Base-by-base conservation (phyloP, 23 tunicate genomes). In the Diplosoma virens region DNA sequence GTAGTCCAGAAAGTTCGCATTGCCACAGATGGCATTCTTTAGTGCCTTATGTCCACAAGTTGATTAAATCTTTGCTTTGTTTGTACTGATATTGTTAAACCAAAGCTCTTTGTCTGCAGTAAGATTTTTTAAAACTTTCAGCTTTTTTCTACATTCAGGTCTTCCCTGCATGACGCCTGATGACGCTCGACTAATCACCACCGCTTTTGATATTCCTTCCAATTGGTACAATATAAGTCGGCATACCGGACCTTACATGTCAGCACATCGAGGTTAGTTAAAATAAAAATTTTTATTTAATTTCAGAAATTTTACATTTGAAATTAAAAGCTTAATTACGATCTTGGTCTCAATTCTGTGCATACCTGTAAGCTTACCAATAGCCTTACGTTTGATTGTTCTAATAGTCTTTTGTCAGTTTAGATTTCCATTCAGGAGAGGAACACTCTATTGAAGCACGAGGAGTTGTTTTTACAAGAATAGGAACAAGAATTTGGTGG, bases 151-250 rank as follows among this genome's bases (percentile, higher is more conserved):
- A 14, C 9, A 17, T 68, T 20, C 74, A 86, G 84, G 77, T 3
- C 37, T 86, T 14, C 82, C 77, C 70, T 92, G 97, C 74, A 92
- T 92, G 97, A 58, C 59, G 23, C 97, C 97, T 11, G 36, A 55
- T 9, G 97, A 92, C 26, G 92, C 97, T 29, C 52, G 97, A 24
- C 75, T 56, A 17, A 46, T 92, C 27, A 67, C 74, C 24, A 69
- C 92, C 14, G 9, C 56, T 6, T 1, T 27, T 23, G 47, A 46
- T 5, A 30, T 84, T 9, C 97, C 97, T 0, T 36, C 41, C 11
- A 17, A 32, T 0, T 92, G 97, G 97, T 31, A 60, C 34, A 59
- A 69, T n/a, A 54, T 6, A 29, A 59, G 68, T 0, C 85, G 97
- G 97, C 97, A 92, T 60, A 79, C 92, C 16, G 97, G 97, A 32